phyloP scores from a whole-genome alignment of 2,113 vertebrate species.

The Alethe castanea region DNA sequence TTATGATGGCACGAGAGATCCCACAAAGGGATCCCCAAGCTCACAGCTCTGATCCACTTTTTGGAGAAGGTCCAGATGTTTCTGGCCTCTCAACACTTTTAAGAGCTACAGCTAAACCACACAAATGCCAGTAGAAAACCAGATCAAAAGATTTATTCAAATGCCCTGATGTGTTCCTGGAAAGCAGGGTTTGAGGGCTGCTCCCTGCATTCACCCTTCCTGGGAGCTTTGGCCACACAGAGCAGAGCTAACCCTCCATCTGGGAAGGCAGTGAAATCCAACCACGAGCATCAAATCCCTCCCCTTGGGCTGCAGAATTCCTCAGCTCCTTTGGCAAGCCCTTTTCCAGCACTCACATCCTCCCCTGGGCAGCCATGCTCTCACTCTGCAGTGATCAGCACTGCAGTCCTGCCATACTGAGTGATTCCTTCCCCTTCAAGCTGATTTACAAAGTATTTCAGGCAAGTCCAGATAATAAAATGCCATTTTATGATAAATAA shows the following conservation, averaged over 20 bases:
- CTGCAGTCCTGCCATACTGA: background rate
- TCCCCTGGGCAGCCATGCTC: background rate
- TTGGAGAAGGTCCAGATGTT: background rate
- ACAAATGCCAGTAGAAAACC: background rate
- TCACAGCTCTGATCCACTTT: background rate
- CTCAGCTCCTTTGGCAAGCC: background rate
- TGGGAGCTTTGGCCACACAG: background rate
- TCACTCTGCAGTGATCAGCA: background rate
- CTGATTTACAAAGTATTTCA: slow-evolving; percentile 55
- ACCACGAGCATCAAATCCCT: background rate
- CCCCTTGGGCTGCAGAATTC: background rate
- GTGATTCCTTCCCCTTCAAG: slow-evolving; percentile 18
- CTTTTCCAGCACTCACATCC: background rate
- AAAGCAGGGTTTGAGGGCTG: background rate
- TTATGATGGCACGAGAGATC: fast-evolving
- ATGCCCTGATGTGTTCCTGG: background rate
- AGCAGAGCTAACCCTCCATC: background rate
- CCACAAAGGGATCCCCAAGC: background rate
- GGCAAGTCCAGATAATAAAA: slow-evolving; percentile 49
- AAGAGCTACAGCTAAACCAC: background rate
- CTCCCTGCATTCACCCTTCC: background rate
- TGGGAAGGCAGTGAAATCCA: background rate
- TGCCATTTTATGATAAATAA: slow-evolving; percentile 45
- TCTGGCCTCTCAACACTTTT: background rate
- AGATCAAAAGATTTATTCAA: background rate